A percentile compares a stretch with the other conserved stretches of the same genome.
phyloP scores from a whole-genome alignment of 2,888 invertebrate species.

The Allygus modestus region DNA sequence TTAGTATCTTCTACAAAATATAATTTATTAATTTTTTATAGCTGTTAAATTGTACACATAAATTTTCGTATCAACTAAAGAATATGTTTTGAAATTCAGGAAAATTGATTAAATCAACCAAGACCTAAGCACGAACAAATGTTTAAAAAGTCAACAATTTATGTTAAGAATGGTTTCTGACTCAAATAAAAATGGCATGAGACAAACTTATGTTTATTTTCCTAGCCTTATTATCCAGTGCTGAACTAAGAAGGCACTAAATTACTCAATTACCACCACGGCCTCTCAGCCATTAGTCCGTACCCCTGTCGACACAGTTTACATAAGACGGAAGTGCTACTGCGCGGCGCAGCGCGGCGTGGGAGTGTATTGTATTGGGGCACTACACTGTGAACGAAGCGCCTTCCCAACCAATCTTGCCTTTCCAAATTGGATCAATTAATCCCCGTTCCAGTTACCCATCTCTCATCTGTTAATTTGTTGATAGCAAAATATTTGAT shows the following conservation, averaged over 20 bases:
- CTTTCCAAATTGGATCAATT: constrained; percentile 17
- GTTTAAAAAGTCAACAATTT: too few relatives aligned
- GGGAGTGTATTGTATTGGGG: constrained; percentile 5
- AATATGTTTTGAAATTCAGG: too few relatives aligned
- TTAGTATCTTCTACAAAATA: too few relatives aligned
- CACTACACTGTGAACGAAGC: neutral
- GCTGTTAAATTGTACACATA: too few relatives aligned
- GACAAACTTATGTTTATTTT: too few relatives aligned
- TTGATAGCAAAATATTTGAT: neutral
- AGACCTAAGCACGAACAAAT: too few relatives aligned
- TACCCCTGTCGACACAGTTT: neutral
- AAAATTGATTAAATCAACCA: too few relatives aligned
- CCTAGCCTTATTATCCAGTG: too few relatives aligned
- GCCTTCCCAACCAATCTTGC: neutral
- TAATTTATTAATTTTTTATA: too few relatives aligned
- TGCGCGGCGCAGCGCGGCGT: neutral
- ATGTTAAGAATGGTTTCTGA: too few relatives aligned
- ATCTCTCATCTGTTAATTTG: neutral
- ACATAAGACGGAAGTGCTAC: constrained; percentile 10
- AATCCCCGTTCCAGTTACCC: neutral
- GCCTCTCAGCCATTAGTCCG: neutral
- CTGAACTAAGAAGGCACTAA: neutral
- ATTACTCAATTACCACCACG: neutral
- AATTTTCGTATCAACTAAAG: too few relatives aligned
- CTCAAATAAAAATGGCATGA: too few relatives aligned